Evolutionary conservation across 2,888 invertebrate genomes (phyloP).

Genomic region (Zygogramma bicolorata): DNA sequence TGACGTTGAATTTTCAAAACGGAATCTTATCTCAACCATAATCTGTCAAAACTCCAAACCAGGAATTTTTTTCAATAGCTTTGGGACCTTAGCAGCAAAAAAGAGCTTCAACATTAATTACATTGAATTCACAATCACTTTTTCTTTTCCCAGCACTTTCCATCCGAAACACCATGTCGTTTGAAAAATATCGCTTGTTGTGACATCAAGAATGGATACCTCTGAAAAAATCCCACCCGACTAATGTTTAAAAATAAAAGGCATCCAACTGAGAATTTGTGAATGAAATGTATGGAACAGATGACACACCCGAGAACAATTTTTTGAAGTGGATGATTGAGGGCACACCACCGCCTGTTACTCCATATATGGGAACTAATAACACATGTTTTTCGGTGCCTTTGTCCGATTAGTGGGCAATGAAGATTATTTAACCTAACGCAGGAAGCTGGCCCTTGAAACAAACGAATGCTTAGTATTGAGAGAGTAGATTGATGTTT

Average conservation of each 20-base stretch:
- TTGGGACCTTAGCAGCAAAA: too few relatives aligned
- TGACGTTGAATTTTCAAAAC: too few relatives aligned
- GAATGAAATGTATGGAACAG: not conserved
- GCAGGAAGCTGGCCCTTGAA: constrained; percentile 20
- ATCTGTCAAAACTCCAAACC: too few relatives aligned
- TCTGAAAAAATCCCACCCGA: too few relatives aligned
- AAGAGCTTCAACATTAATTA: too few relatives aligned
- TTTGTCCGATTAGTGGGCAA: constrained; percentile 5
- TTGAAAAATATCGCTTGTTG: too few relatives aligned
- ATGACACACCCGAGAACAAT: not conserved
- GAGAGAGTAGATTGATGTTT: not conserved
- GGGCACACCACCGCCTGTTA: not conserved
- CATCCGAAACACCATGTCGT: too few relatives aligned
- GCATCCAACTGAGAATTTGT: not conserved
- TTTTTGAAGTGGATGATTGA: constrained; percentile 2
- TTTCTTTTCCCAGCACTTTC: too few relatives aligned
- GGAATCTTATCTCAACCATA: too few relatives aligned
- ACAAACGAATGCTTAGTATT: not conserved
- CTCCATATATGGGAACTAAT: constrained; percentile 12
- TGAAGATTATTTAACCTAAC: not conserved
- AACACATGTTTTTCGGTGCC: constrained; percentile 21
- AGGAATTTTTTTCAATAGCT: too few relatives aligned
- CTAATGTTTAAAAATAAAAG: not conserved
- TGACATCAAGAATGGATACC: too few relatives aligned
- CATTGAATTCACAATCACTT: too few relatives aligned